Evolutionary conservation across 2,113 vertebrate genomes (phyloP).

Genomic region (Odontophorus gujanensis): DNA sequence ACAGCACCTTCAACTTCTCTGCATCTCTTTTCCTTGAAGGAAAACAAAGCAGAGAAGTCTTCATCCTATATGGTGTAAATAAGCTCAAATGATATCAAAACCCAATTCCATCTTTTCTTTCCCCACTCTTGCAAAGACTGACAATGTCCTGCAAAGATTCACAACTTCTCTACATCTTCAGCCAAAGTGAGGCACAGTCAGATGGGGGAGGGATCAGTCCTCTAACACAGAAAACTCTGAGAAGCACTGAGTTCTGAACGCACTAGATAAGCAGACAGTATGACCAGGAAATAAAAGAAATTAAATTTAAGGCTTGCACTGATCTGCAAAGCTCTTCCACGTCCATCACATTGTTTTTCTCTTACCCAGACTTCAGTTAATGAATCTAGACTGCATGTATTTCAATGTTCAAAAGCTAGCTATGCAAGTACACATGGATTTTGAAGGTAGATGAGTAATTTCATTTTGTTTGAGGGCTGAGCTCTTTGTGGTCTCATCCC

Average conservation of each 20-base stretch:
- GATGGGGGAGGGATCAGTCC: not conserved
- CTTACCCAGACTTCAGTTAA: not conserved
- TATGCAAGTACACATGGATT: not conserved
- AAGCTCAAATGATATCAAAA: not conserved
- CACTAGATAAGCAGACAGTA: not conserved
- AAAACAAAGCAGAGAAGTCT: constrained; percentile 22
- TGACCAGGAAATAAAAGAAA: not conserved
- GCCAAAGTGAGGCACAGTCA: not conserved
- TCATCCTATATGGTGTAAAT: not conserved
- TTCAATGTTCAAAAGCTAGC: not conserved
- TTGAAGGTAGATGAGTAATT: not conserved
- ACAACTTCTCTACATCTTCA: not conserved
- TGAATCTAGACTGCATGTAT: not conserved
- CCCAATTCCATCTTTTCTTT: not conserved
- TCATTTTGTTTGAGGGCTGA: not conserved
- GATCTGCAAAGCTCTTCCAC: not conserved
- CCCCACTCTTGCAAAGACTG: not conserved
- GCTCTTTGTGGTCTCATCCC: not conserved
- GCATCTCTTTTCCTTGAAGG: not conserved
- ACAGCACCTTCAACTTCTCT: not conserved
- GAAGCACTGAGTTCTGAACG: not conserved
- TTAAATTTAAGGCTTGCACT: not conserved
- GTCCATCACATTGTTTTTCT: not conserved
- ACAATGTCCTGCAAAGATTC: not conserved
- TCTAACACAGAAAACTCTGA: not conserved